Conservation (phyloP, 2,888 invertebrate species). For the Campoletis raptor region DNA sequence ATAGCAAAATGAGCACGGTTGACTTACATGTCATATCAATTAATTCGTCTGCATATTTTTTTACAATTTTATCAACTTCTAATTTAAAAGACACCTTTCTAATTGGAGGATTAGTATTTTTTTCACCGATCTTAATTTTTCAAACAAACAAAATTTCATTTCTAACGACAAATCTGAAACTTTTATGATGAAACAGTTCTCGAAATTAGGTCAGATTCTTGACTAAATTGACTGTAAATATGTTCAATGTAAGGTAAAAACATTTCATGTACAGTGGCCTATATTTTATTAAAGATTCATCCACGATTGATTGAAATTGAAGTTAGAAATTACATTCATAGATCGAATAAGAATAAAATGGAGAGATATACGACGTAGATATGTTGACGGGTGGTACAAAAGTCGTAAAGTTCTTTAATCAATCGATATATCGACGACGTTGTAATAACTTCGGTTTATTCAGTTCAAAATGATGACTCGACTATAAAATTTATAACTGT, state of each 20-base stretch:
- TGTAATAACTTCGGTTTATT: conserved; percentile 23
- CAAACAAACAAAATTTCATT: neutral
- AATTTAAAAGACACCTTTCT: neutral
- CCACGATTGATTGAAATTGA: neutral
- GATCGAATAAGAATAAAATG: conserved; percentile 9
- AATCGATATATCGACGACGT: conserved; percentile 30
- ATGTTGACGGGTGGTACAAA: neutral
- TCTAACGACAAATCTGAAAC: neutral
- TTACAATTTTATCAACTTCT: neutral
- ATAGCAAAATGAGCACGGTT: neutral
- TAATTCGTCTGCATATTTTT: neutral
- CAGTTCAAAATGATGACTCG: neutral
- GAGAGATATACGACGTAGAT: neutral
- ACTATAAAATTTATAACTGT: conserved; percentile 6
- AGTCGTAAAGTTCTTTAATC: neutral
- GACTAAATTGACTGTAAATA: neutral
- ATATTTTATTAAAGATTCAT: neutral
- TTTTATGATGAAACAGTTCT: neutral
- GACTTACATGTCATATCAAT: neutral
- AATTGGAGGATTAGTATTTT: neutral
- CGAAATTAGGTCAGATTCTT: neutral
- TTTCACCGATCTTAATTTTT: neutral
- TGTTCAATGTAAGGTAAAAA: neutral
- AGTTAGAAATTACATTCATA: neutral
- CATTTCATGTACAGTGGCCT: neutral